A percentile compares a stretch with the other conserved stretches of the same genome.
phyloP scores from a whole-genome alignment of 2,113 vertebrate species.

The Cheirogaleus medius region DNA sequence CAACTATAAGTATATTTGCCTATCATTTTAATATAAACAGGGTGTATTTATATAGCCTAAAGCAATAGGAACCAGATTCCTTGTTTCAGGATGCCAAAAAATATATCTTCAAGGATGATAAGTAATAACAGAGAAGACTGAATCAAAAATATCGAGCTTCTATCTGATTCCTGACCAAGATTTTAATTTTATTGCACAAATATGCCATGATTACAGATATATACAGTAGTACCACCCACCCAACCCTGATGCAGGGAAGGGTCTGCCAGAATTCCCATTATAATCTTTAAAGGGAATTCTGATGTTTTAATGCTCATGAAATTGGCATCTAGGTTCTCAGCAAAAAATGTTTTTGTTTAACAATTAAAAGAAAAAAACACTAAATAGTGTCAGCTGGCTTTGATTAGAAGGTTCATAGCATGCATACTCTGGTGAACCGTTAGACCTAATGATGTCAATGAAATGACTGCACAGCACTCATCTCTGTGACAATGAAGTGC shows the following conservation, averaged over 20 bases:
- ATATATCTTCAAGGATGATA: conserved; percentile 84
- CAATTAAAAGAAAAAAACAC: conserved; percentile 39
- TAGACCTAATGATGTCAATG: background rate
- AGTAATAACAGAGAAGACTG: conserved; percentile 84
- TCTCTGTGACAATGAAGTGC: conserved; percentile 24
- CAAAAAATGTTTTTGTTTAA: conserved; percentile 52
- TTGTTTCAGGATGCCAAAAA: conserved; percentile 85
- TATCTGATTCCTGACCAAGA: conserved; percentile 85
- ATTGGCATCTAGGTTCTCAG: conserved; percentile 74
- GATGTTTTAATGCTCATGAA: conserved; percentile 74
- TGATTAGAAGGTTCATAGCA: background rate
- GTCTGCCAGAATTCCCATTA: conserved; percentile 80
- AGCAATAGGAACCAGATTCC: conserved; percentile 86
- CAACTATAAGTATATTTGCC: conserved; percentile 85
- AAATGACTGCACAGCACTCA: background rate
- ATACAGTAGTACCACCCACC: conserved; percentile 81
- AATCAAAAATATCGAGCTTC: conserved; percentile 85
- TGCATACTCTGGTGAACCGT: background rate
- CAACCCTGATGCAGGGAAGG: conserved; percentile 76
- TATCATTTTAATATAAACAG: conserved; percentile 87
- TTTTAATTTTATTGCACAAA: conserved; percentile 86
- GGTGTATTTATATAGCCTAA: conserved; percentile 85
- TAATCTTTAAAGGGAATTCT: conserved; percentile 77
- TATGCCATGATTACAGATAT: conserved; percentile 81
- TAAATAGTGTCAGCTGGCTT: conserved; percentile 28